Conservation (phyloP, 2,797 vertebrate genomes). For the Schizothorax lantsangensis region DNA sequence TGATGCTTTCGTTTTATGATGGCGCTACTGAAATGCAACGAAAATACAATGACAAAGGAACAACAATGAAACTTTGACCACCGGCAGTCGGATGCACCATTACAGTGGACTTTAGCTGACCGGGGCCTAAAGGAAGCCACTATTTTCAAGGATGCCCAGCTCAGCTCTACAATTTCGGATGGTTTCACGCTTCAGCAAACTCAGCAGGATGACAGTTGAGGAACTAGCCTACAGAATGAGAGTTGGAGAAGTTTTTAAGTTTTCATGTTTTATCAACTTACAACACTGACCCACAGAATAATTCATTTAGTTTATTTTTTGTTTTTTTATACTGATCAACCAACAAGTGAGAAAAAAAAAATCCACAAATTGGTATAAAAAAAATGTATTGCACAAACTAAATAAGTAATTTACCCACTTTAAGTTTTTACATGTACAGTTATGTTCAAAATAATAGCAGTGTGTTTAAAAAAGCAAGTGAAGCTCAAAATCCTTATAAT, state of each 20-base stretch:
- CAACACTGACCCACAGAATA: not conserved
- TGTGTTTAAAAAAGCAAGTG: no score
- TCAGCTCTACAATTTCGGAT: constrained; percentile 51
- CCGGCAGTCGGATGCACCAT: constrained; percentile 3
- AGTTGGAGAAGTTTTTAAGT: constrained; percentile 5
- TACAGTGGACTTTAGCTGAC: constrained; percentile 47
- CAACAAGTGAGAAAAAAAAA: not conserved
- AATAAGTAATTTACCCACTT: not conserved
- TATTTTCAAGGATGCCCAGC: constrained; percentile 50
- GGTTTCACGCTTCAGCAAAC: constrained; percentile 52
- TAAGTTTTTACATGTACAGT: not conserved
- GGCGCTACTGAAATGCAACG: constrained; percentile 10
- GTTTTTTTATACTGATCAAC: not conserved
- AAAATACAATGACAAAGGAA: not conserved
- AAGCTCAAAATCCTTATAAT: no score
- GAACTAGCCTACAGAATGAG: constrained; percentile 52
- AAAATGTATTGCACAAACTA: not conserved
- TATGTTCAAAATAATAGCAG: no score
- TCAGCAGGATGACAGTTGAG: constrained; percentile 52
- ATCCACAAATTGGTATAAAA: not conserved
- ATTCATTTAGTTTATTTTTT: not conserved
- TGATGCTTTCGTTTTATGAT: constrained; percentile 45
- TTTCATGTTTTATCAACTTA: not conserved
- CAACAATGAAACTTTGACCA: not conserved
- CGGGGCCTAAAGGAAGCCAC: constrained; percentile 32